Evolutionary conservation across 2,888 invertebrate species (phyloP).

Genomic region (Alcis repandata): DNA sequence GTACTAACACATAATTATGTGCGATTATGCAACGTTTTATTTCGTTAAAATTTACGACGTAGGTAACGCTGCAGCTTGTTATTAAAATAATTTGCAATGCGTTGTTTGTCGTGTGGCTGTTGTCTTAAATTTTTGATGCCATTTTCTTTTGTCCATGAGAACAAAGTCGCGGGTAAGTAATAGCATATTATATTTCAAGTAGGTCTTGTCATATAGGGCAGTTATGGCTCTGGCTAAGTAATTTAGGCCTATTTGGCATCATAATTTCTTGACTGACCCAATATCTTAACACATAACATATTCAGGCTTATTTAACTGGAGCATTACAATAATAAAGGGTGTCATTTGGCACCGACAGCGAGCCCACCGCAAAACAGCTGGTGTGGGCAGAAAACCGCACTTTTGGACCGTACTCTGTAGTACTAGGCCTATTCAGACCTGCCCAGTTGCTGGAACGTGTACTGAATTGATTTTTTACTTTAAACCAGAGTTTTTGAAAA

Average conservation of each 20-base stretch:
- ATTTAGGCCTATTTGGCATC: neutral
- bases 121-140: no score
- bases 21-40: no score
- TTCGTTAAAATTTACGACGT: no score
- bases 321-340: conserved; percentile 57
- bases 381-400: conserved; percentile 52
- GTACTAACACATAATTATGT: no score
- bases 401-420: conserved; percentile 44
- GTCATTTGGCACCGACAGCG: conserved; percentile 59
- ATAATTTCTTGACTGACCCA: conserved; percentile 10
- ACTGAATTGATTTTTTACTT: neutral
- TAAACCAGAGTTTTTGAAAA: no score
- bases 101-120: no score
- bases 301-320: conserved; percentile 38
- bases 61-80: no score
- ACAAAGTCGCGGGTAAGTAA: no score
- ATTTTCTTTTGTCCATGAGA: no score
- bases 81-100: no score
- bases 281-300: conserved; percentile 24
- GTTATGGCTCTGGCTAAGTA: neutral
- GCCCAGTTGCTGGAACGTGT: conserved; percentile 28
- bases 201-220: neutral
- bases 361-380: conserved; percentile 56
- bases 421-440: conserved; percentile 21
- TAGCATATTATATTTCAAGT: neutral